A percentile compares a stretch with the other conserved stretches of the same genome.
These are phyloP conservation scores for Drosophila prostipennis DNA, from an alignment of 2,888 invertebrate genomes.

Conservation along the genomic window DNA sequence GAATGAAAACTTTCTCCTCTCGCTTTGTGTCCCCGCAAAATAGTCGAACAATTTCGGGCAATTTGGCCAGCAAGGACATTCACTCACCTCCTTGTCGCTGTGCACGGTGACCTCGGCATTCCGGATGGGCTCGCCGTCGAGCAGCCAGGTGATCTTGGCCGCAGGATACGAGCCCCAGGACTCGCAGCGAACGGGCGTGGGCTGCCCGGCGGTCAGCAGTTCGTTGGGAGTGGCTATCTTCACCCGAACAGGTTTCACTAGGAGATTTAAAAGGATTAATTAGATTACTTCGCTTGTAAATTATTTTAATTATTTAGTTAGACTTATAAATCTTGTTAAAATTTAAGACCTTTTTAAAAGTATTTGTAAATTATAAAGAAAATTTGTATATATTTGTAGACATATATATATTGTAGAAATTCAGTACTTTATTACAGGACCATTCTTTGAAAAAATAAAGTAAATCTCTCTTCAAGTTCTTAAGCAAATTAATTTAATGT, in stretches of 20 bases:
- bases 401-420: no score
- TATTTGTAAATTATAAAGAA: no score
- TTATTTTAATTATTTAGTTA: no score
- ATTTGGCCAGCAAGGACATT: conserved; percentile 4
- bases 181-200: conserved; percentile 90
- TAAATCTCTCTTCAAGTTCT: no score
- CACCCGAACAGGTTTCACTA: conserved; percentile 92
- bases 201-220: conserved; percentile 89
- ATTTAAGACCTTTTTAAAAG: no score
- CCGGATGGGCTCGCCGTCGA: conserved; percentile 88
- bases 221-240: conserved; percentile 90
- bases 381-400: no score
- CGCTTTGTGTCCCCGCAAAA: neutral
- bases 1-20: conserved; percentile 25
- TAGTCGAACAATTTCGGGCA: conserved; percentile 11
- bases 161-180: conserved; percentile 93
- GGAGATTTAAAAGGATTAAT: neutral
- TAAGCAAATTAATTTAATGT: no score
- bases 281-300: neutral
- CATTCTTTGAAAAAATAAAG: no score
- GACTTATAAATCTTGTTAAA: no score
- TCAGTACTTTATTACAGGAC: no score
- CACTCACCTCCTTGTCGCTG: conserved; percentile 83
- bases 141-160: conserved; percentile 92
- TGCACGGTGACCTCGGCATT: conserved; percentile 87